Base-by-base conservation (phyloP, 2,113 vertebrate genomes). In the Catagonus wagneri region DNA sequence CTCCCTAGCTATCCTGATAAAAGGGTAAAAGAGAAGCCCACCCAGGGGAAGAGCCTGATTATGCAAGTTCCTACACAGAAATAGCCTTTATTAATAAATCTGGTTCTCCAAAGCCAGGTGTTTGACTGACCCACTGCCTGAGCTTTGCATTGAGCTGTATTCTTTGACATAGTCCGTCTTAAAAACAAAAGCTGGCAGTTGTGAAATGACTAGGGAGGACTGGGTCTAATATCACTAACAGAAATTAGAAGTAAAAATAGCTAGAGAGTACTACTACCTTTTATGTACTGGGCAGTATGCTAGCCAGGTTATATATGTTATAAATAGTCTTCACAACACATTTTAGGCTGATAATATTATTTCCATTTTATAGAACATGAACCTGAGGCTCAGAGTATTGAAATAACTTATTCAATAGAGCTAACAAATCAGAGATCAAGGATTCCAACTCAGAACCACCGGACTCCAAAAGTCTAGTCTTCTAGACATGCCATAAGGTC, bases 381-480 rank as follows among this genome's bases (percentile, higher is more conserved):
- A 90, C 90, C 20, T 84, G 68, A 72, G 50, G 2, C 44, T 94
- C 78, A 78, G 10, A 11, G 27, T n/a, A 89, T 8, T 83, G 44
- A 95, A 92, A 80, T 19, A 83, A 79, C 25, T 79, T 75, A 65
- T 44, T 71, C 34, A 71, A 54, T 27, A 63, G 6, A 56, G 16
- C 36, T 89, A 78, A 83, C 84, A 90, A 84, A 60, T 81, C 91
- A 85, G 29, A 93, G 34, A 61, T 34, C 10, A 54, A 89, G 36
- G 25, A 86, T 83, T 87, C 63, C 75, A 89, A 93, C 34, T 81
- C 54, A 78, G 61, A 54, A 80, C 22, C 2, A 50, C 66, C 58
- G 65, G 54, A 87, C 34, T 96, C 54, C 69, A 91, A 89, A 89
- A 92, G 16, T 65, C 60, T n/a, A 50, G 6, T 71, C 74, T 84